phyloP scores from a whole-genome alignment of 2,888 invertebrate species.

The Plagodis pulveraria region DNA sequence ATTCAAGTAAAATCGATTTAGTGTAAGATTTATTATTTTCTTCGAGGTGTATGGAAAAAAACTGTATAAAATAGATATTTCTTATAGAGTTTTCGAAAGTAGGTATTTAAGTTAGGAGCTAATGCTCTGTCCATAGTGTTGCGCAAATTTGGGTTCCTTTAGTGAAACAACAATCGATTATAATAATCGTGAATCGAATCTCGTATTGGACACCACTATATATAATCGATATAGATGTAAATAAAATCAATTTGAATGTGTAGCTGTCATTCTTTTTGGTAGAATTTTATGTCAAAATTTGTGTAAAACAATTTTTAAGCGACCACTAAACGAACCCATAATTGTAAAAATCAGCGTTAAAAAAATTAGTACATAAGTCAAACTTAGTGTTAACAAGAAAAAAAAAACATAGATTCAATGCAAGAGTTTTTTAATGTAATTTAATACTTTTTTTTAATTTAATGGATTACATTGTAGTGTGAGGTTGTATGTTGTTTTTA shows the following conservation, averaged over 20 bases:
- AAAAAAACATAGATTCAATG: constrained; percentile 40
- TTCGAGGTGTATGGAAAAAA: constrained; percentile 78
- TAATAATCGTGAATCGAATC: constrained; percentile 53
- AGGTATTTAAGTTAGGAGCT: constrained; percentile 59
- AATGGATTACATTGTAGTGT: constrained; percentile 70
- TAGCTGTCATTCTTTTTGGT: constrained; percentile 37
- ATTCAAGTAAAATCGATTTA: constrained; percentile 66
- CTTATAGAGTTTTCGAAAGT: constrained; percentile 58
- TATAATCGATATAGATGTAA: constrained; percentile 54
- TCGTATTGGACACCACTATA: constrained; percentile 49
- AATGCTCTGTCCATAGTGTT: constrained; percentile 65
- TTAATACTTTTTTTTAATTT: constrained; percentile 50
- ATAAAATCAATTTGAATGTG: constrained; percentile 65
- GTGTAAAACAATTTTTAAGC: constrained; percentile 40
- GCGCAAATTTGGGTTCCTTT: constrained; percentile 72
- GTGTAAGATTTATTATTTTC: constrained; percentile 52
- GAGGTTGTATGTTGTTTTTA: constrained; percentile 79
- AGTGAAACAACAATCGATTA: constrained; percentile 46
- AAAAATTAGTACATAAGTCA: constrained; percentile 55
- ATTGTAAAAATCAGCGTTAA: constrained; percentile 71
- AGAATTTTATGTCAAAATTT: constrained; percentile 20
- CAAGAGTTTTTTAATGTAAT: constrained; percentile 53
- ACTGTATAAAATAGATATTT: constrained; percentile 80
- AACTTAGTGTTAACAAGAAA: constrained; percentile 54
- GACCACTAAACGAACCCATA: constrained; percentile 72